phyloP scores from a whole-genome alignment of 2,888 invertebrate species.

The Drosophila ustulata region DNA sequence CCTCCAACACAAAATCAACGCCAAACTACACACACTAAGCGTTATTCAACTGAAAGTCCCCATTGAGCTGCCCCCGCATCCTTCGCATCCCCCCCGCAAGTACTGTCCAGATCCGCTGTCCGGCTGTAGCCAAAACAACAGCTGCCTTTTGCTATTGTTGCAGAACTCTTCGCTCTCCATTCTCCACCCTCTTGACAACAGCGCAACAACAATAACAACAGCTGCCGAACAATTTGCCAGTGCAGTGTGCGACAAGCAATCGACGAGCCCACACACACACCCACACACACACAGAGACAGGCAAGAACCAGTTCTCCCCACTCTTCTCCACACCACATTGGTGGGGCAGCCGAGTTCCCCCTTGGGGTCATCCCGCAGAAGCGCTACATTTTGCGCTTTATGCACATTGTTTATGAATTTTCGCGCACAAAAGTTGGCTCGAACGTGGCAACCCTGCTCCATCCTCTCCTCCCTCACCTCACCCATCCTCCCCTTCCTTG shows the following conservation, averaged over 20 bases:
- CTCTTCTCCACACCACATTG: neutral
- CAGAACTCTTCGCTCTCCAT: slow-evolving; percentile 28
- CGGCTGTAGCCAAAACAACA: slow-evolving; percentile 36
- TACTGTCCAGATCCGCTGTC: slow-evolving; percentile 15
- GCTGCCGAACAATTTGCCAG: slow-evolving; percentile 65
- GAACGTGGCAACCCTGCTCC: slow-evolving; percentile 30
- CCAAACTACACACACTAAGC: slow-evolving; percentile 35
- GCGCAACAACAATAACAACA: slow-evolving; percentile 38
- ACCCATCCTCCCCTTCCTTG: neutral
- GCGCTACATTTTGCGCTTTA: slow-evolving; percentile 79
- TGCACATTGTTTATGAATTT: slow-evolving; percentile 79
- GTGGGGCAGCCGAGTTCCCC: slow-evolving; percentile 12
- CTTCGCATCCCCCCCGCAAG: neutral
- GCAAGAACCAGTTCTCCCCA: neutral
- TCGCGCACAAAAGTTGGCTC: slow-evolving; percentile 76
- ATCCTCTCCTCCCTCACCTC: neutral
- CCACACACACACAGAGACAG: slow-evolving; percentile 10
- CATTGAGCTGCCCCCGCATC: neutral
- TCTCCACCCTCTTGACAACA: slow-evolving; percentile 27
- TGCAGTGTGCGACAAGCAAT: slow-evolving; percentile 56
- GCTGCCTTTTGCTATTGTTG: slow-evolving; percentile 53
- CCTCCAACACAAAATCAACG: slow-evolving; percentile 45
- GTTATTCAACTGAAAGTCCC: slow-evolving; percentile 36
- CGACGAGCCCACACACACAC: slow-evolving; percentile 32
- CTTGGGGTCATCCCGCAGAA: slow-evolving; percentile 60